A percentile compares a stretch with the other conserved stretches of the same genome.
Conservation (phyloP, 1,140 invertebrate species). For the Belonocnema kinseyi region DNA sequence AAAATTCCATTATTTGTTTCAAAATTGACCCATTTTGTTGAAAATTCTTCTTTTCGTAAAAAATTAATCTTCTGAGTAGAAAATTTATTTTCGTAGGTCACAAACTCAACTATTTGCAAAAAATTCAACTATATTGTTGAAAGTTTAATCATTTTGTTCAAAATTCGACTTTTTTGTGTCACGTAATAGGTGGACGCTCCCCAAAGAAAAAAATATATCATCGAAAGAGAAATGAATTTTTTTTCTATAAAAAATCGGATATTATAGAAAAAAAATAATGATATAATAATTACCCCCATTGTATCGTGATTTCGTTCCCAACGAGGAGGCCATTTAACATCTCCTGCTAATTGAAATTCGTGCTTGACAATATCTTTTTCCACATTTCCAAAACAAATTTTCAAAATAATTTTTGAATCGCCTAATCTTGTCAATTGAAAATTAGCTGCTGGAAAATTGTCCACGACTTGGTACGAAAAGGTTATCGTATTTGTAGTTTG, state of each 20-base stretch:
- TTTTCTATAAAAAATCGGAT: not conserved
- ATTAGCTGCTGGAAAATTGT: conserved; percentile 48
- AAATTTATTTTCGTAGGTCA: no score
- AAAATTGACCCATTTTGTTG: no score
- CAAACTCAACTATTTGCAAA: no score
- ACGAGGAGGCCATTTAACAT: conserved; percentile 69
- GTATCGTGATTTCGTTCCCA: conserved; percentile 60
- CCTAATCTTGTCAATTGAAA: conserved; percentile 59
- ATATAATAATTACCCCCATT: conserved; percentile 54
- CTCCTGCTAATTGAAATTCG: conserved; percentile 59
- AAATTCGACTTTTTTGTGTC: no score
- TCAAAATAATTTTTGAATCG: conserved; percentile 58
- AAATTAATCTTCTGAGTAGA: no score
- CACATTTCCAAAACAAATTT: conserved; percentile 47
- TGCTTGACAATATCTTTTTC: conserved; percentile 54
- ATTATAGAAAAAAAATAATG: conserved; percentile 5
- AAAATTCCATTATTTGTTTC: no score
- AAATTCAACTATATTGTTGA: no score
- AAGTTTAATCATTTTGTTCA: no score
- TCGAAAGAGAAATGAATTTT: no score
- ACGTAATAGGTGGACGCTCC: no score
- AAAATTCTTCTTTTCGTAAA: no score
- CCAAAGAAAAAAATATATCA: no score
- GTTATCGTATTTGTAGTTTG: conserved; percentile 67
- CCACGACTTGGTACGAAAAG: conserved; percentile 56